Evolutionary conservation across 2,797 vertebrate genomes (phyloP), one percentile per base, ranked within the genome.

Genomic region (Steatocranus sp.): DNA sequence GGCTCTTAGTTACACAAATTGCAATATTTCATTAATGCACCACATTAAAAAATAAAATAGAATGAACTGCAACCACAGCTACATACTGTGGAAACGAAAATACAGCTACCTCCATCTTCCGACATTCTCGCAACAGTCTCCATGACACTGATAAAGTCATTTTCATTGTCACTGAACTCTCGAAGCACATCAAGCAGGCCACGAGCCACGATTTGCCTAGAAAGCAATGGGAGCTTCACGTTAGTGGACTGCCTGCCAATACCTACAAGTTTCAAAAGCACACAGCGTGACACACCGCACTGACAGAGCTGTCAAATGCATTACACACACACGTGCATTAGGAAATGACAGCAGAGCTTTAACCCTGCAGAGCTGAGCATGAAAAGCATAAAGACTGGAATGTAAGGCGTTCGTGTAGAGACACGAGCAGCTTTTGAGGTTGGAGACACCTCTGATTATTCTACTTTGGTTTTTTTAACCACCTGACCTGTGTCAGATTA

Each of bases 141-240:
- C 97, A 98, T 97, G 83, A 98, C 97, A 74, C 96, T 97, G 90
- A 97, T 93, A 88, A 97, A 97, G 89, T 98, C 97, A 90, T 98
- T 97, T 87, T 98, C 97, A 88, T 97, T 97, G 89, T 94, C 96
- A 90, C 97, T 97, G 93, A 98, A 97, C 91, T 98, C 97, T 91
- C 96, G 94, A 82, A 98, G 97, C 87, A 97, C 93, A 77, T 97
- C 97, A 81, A 98, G 93, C 58, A 98, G 96, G 58, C 98, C 97
- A 70, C 97, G 96, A 82, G 97, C 97, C 90, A 98, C 97, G 76
- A 98, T 97, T 88, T 97, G 97, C 87, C 98, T 98, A 93, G 82
- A 95, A 93, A 94, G 93, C 90, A 93, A 94, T 63, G 91, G 53
- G 58, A 87, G 87, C 68, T 32, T 78, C 46, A 88, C 80, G 88